phyloP scores from a whole-genome alignment of 2,113 vertebrate genomes.

The Hystrix brachyura region DNA sequence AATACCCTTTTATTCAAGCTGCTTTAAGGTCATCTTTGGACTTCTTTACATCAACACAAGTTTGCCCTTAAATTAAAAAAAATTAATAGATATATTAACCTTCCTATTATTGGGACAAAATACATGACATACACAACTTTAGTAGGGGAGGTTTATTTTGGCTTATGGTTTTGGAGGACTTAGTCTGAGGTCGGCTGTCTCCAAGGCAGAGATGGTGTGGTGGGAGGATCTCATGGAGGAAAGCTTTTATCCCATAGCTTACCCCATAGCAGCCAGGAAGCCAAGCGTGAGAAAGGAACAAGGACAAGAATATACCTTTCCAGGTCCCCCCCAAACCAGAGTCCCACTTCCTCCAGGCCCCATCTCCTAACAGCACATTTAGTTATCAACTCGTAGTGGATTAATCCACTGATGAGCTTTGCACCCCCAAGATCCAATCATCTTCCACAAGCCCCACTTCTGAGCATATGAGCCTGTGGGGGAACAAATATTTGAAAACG shows the following conservation, averaged over 20 bases:
- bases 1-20: background rate
- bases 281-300: background rate
- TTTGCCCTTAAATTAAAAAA: background rate
- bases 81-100: background rate
- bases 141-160: background rate
- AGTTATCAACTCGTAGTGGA: background rate
- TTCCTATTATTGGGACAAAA: background rate
- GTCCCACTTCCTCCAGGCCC: background rate
- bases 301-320: background rate
- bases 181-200: background rate
- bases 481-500: background rate
- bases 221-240: background rate
- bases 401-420: background rate
- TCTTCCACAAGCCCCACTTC: background rate
- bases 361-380: background rate
- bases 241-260: background rate
- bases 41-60: background rate
- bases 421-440: rapidly evolving
- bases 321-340: background rate
- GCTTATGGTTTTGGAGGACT: background rate
- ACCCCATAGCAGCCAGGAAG: background rate
- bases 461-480: background rate
- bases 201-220: background rate
- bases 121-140: background rate
- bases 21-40: background rate